These are phyloP conservation scores for Molorchus minor DNA, from an alignment of 2,888 invertebrate species.

Conservation along the genomic window DNA sequence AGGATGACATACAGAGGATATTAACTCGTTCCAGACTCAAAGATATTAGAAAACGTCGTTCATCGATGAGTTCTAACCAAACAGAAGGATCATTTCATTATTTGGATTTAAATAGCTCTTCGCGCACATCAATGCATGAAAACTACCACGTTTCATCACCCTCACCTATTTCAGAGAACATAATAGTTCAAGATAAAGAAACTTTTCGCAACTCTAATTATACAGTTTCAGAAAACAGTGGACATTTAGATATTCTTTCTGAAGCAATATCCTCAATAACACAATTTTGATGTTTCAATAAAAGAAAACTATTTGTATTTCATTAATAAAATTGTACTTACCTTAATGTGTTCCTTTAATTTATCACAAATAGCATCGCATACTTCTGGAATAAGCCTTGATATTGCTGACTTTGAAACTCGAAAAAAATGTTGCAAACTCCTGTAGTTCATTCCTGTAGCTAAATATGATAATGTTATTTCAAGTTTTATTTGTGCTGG, in stretches of 20 bases:
- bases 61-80: not conserved
- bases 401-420: slow-evolving; percentile 39
- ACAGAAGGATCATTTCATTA: not conserved
- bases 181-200: not conserved
- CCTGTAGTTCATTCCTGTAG: slow-evolving; percentile 45
- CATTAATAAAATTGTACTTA: not conserved
- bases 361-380: too few relatives aligned
- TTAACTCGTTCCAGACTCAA: not conserved
- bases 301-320: not conserved
- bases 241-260: not conserved
- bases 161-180: not conserved
- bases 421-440: slow-evolving; percentile 44
- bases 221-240: not conserved
- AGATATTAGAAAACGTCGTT: not conserved
- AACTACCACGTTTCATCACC: not conserved
- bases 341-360: not conserved
- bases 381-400: slow-evolving; percentile 43
- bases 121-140: not conserved
- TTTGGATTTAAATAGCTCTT: not conserved
- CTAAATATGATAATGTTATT: slow-evolving; percentile 48
- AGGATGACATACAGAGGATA: not conserved
- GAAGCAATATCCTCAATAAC: not conserved
- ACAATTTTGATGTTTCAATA: not conserved
- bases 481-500: slow-evolving; percentile 49
- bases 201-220: not conserved